phyloP scores from a whole-genome alignment of 2,797 vertebrate genomes.

The Mus spretus region DNA sequence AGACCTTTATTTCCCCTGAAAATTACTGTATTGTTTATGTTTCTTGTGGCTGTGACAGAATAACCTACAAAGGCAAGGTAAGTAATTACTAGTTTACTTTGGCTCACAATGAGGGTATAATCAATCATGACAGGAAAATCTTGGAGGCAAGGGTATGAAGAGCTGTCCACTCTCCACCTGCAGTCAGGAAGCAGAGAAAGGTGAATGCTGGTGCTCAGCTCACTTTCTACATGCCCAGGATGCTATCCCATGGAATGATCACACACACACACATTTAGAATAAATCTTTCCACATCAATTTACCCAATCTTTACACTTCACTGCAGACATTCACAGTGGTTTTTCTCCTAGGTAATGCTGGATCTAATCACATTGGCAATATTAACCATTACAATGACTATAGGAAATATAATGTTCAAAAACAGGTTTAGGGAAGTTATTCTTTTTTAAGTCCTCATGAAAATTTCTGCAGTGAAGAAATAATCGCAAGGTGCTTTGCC shows the following conservation, averaged over 20 bases:
- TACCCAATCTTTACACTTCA: background rate
- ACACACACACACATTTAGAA: too few species aligned
- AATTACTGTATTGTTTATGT: background rate
- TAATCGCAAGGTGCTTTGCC: background rate
- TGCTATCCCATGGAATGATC: too few species aligned
- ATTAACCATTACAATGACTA: background rate
- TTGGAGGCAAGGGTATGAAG: background rate
- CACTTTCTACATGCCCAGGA: too few species aligned
- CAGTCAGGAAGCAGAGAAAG: background rate
- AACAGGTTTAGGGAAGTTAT: background rate
- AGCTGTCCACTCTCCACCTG: too few species aligned
- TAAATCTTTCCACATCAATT: background rate
- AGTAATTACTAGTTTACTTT: too few species aligned
- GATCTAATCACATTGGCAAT: background rate
- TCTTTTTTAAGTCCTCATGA: background rate
- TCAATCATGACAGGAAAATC: background rate
- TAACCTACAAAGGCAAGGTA: background rate
- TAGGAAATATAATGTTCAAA: background rate
- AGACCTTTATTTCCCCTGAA: too few species aligned
- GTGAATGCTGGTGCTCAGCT: background rate
- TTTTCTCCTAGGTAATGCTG: background rate
- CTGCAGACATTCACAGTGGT: too few species aligned
- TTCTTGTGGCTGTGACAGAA: background rate
- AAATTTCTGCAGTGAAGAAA: background rate
- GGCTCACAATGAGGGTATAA: background rate